Evolutionary conservation across 2,797 vertebrate genomes (phyloP).

Genomic region (Brotula barbata): DNA sequence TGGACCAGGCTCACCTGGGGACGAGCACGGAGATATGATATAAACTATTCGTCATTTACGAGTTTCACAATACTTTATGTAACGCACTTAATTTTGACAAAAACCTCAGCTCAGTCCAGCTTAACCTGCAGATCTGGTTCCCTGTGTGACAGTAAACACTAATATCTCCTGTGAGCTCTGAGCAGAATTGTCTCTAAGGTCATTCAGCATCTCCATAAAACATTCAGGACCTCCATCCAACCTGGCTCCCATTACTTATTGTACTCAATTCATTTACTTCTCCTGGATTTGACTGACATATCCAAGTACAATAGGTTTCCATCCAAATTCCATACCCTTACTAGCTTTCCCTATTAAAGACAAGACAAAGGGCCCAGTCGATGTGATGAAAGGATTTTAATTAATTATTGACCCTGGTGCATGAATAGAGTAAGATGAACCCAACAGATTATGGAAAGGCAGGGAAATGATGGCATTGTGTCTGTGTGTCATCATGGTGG

Average conservation of each 20-base stretch:
- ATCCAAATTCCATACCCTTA: conserved; percentile 17
- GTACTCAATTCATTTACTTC: conserved; percentile 19
- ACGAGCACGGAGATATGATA: not conserved
- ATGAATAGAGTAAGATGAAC: conserved; percentile 59
- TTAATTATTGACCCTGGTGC: conserved; percentile 59
- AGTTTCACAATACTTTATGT: not conserved
- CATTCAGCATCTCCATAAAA: conserved; percentile 53
- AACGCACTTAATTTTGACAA: conserved; percentile 1
- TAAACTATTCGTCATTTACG: not conserved
- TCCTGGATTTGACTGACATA: conserved; percentile 27
- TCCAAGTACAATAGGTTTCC: conserved; percentile 7
- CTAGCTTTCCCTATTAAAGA: conserved; percentile 22
- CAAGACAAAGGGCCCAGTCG: conserved; percentile 21
- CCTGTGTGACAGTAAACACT: conserved; percentile 7
- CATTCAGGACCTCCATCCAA: conserved; percentile 38
- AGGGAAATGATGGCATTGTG: conserved; percentile 15
- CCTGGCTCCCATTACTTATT: conserved; percentile 47
- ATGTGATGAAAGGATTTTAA: conserved; percentile 43
- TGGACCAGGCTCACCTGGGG: conserved; percentile 87
- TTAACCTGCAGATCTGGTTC: conserved; percentile 1
- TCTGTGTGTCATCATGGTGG: conserved; percentile 9
- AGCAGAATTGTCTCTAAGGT: conserved; percentile 29
- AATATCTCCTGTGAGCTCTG: conserved; percentile 17
- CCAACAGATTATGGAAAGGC: conserved; percentile 5
- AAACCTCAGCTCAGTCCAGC: not conserved